phyloP scores from a whole-genome alignment of 1,140 invertebrate genomes.

The Ericerus pela region DNA sequence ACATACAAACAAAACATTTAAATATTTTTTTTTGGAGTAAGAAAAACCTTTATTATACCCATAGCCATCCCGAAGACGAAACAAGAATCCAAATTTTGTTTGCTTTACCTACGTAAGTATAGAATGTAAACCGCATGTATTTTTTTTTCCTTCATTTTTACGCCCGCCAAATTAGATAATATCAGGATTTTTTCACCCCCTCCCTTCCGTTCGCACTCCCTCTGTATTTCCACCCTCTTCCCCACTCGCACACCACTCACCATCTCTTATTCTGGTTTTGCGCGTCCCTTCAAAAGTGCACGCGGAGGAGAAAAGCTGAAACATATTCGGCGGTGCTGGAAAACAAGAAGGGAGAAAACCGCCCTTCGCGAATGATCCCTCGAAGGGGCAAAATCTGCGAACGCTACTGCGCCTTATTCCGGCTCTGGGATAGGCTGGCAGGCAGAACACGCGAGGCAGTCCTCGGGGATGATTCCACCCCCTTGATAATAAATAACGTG shows the following conservation, averaged over 20 bases:
- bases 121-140: background rate
- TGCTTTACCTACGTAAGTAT: background rate
- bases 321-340: background rate
- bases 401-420: conserved; percentile 10
- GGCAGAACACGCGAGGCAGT: conserved; percentile 8
- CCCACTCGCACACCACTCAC: too few species aligned
- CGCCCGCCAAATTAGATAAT: conserved; percentile 6
- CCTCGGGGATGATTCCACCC: conserved; percentile 10
- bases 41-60: too few species aligned
- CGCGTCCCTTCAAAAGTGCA: background rate
- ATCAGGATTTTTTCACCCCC: background rate
- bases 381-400: conserved; percentile 8
- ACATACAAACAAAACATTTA: too few species aligned
- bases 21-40: too few species aligned
- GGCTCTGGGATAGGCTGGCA: conserved; percentile 10
- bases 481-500: conserved; percentile 11
- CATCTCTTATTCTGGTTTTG: background rate
- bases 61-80: too few species aligned
- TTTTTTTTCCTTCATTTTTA: too few species aligned
- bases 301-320: background rate
- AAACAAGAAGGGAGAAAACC: background rate
- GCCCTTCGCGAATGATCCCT: background rate
- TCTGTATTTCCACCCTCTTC: too few species aligned
- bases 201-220: too few species aligned
- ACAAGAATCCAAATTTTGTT: background rate